phyloP scores from a whole-genome alignment of 2,797 vertebrate species.

The Fringilla coelebs region DNA sequence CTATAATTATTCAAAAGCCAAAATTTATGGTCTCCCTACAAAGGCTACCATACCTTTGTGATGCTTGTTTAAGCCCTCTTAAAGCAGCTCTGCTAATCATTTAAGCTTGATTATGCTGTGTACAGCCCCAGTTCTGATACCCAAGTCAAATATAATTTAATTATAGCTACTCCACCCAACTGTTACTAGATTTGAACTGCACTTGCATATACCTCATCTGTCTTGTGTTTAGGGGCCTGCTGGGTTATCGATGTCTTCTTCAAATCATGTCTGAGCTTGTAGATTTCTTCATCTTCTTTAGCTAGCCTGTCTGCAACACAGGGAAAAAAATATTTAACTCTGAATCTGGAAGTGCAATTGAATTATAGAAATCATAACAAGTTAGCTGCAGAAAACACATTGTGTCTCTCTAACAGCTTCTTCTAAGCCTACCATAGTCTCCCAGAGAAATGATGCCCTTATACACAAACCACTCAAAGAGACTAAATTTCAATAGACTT shows the following conservation, averaged over 20 bases:
- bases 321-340: neutral
- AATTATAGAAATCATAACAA: neutral
- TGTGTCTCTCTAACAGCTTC: neutral
- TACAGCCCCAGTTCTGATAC: neutral
- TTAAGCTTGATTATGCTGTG: slow-evolving; percentile 23
- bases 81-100: slow-evolving; percentile 40
- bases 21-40: slow-evolving; percentile 19
- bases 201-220: slow-evolving; percentile 82
- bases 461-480: neutral
- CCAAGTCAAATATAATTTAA: slow-evolving; percentile 26
- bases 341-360: neutral
- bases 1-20: slow-evolving; percentile 38
- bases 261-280: slow-evolving; percentile 93
- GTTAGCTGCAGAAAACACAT: neutral
- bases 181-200: slow-evolving; percentile 6
- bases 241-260: slow-evolving; percentile 90
- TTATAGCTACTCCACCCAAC: slow-evolving; percentile 24
- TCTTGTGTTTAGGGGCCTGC: slow-evolving; percentile 80
- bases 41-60: neutral
- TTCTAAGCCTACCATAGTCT: neutral
- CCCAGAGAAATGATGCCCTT: neutral
- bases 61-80: slow-evolving; percentile 18
- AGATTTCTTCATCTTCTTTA: slow-evolving; percentile 98
- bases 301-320: slow-evolving; percentile 82
- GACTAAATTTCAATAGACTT: neutral